A percentile compares a stretch with the other conserved stretches of the same genome.
These are phyloP conservation scores for Clepsis dumicolana DNA, from an alignment of 2,888 invertebrate species.

Conservation along the genomic window DNA sequence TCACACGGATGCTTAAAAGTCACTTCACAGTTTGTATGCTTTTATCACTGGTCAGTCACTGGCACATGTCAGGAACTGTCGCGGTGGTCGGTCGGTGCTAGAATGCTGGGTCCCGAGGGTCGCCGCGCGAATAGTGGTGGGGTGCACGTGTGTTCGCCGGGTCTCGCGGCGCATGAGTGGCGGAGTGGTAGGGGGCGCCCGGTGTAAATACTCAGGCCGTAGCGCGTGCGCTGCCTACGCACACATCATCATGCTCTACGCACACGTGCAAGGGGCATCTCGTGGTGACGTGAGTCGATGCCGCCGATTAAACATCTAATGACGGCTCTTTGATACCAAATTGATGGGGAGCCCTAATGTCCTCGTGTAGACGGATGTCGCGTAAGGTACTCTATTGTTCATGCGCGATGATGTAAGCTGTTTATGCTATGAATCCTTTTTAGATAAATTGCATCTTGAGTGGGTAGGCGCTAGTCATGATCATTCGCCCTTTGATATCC, in stretches of 20 bases:
- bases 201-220: constrained; percentile 81
- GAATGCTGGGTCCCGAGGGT: constrained; percentile 64
- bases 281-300: constrained; percentile 52
- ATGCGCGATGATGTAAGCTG: constrained; percentile 47
- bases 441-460: constrained; percentile 28
- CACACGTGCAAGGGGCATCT: constrained; percentile 54
- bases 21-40: constrained; percentile 70
- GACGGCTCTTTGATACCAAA: constrained; percentile 57
- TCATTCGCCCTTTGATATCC: constrained; percentile 9
- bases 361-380: constrained; percentile 55
- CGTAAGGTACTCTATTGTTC: constrained; percentile 50
- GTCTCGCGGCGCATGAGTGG: constrained; percentile 84
- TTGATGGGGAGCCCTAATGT: constrained; percentile 62
- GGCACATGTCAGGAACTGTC: constrained; percentile 75
- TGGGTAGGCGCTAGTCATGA: constrained; percentile 6
- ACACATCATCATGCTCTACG: constrained; percentile 57
- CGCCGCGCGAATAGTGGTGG: constrained; percentile 67
- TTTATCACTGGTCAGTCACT: constrained; percentile 75
- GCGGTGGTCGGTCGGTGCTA: constrained; percentile 57
- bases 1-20: constrained; percentile 72
- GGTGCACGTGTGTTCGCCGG: constrained; percentile 80
- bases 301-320: constrained; percentile 56
- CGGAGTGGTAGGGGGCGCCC: constrained; percentile 82
- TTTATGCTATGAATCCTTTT: constrained; percentile 34
- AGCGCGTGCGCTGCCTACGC: constrained; percentile 78